Conservation (phyloP, 1,140 invertebrate species). For the Magallana gigas region DNA sequence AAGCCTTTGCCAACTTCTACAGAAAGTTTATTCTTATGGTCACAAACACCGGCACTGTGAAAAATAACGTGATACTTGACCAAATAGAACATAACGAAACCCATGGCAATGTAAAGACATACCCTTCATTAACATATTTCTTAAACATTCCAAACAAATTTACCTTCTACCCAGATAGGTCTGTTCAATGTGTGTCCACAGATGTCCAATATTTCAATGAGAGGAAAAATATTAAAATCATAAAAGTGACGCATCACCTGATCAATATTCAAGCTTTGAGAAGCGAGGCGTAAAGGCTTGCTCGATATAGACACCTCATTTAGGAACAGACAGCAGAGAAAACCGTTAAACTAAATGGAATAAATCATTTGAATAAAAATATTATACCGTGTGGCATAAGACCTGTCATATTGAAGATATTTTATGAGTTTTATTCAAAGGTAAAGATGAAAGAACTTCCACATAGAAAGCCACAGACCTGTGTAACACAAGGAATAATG, state of each 20-base stretch:
- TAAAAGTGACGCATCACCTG: constrained; percentile 14
- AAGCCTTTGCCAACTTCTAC: neutral
- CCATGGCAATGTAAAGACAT: too few species aligned
- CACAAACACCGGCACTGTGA: neutral
- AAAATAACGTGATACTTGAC: neutral
- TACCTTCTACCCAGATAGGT: neutral
- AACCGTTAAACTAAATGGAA: constrained; percentile 7
- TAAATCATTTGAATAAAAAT: constrained; percentile 35
- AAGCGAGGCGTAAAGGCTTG: constrained; percentile 3
- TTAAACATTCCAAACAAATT: too few species aligned
- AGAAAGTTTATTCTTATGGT: neutral
- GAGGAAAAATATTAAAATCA: constrained; percentile 19
- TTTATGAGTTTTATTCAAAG: constrained; percentile 32
- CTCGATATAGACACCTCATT: constrained; percentile 19
- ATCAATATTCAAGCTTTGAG: constrained; percentile 19
- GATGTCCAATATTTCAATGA: constrained; percentile 29
- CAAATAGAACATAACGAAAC: too few species aligned
- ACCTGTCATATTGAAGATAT: constrained; percentile 19
- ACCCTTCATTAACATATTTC: too few species aligned
- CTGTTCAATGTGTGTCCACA: neutral
- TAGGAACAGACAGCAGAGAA: neutral
- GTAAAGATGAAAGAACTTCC: constrained; percentile 27
- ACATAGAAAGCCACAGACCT: neutral
- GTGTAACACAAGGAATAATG: neutral
- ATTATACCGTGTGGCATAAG: constrained; percentile 24